Evolutionary conservation across 2,113 vertebrate species (phyloP).

Genomic region (Dasyurus viverrinus): DNA sequence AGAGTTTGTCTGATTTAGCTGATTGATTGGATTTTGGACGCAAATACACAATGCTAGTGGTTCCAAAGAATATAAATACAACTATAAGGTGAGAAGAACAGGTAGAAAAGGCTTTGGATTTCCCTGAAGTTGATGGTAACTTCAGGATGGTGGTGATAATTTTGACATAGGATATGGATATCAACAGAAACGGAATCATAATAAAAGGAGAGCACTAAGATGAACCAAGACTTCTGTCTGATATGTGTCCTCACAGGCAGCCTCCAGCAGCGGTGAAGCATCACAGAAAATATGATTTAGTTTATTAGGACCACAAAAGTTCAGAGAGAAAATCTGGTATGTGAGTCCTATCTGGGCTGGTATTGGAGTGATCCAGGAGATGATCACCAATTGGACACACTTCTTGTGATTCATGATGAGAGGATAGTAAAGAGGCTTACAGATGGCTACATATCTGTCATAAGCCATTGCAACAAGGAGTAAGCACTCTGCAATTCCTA

Average conservation of each 20-base stretch:
- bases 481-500: conserved; percentile 55
- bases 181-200: conserved; percentile 50
- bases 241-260: conserved; percentile 54
- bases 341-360: conserved; percentile 45
- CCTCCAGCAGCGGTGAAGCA: conserved; percentile 46
- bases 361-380: conserved; percentile 50
- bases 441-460: conserved; percentile 64
- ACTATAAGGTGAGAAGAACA: conserved; percentile 63
- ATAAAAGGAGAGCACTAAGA: background rate
- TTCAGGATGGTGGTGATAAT: conserved; percentile 46
- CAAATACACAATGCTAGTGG: conserved; percentile 59
- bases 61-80: conserved; percentile 63
- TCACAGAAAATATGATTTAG: conserved; percentile 73
- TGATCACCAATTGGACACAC: conserved; percentile 27
- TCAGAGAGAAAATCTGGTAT: conserved; percentile 46
- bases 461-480: conserved; percentile 67
- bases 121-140: conserved; percentile 27
- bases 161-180: conserved; percentile 50
- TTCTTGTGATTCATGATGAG: conserved; percentile 51
- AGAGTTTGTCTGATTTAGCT: conserved; percentile 32
- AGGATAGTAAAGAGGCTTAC: conserved; percentile 51
- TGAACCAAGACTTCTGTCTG: conserved; percentile 25
- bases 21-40: conserved; percentile 49
- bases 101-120: conserved; percentile 58
- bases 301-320: conserved; percentile 68